Evolutionary conservation across 1,140 invertebrate genomes (phyloP).

Genomic region (Temnothorax nylanderi): DNA sequence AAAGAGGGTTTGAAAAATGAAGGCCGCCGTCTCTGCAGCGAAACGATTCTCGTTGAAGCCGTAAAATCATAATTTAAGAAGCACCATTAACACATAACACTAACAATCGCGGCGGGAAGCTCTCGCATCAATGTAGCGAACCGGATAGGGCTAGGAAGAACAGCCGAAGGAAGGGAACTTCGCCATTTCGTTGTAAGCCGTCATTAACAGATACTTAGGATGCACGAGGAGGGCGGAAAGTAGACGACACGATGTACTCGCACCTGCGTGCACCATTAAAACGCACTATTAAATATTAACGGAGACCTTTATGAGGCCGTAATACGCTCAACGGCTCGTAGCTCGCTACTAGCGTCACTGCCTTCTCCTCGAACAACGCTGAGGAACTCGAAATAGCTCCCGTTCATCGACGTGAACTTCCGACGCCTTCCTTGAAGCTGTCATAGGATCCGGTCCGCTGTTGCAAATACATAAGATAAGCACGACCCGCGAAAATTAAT

Average conservation of each 20-base stretch:
- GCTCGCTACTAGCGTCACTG: constrained; percentile 30
- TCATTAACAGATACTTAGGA: constrained; percentile 63
- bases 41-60: not conserved
- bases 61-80: constrained; percentile 45
- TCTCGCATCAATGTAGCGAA: constrained; percentile 20
- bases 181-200: constrained; percentile 57
- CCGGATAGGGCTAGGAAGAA: constrained; percentile 23
- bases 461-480: constrained; percentile 11
- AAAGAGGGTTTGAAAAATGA: not conserved
- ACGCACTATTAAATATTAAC: constrained; percentile 63
- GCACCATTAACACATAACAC: not conserved
- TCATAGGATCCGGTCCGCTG: constrained; percentile 17
- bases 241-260: constrained; percentile 66
- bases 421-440: not conserved
- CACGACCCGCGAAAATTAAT: constrained; percentile 9
- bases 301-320: constrained; percentile 55
- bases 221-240: constrained; percentile 47
- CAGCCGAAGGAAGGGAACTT: constrained; percentile 49
- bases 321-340: constrained; percentile 61
- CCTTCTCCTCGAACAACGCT: constrained; percentile 26
- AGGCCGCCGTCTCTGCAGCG: not conserved
- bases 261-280: constrained; percentile 66
- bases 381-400: constrained; percentile 58
- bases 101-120: constrained; percentile 1
- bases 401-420: constrained; percentile 49